Base-by-base conservation (phyloP, 2,797 vertebrate genomes). In the Acipenser oxyrinchus region DNA sequence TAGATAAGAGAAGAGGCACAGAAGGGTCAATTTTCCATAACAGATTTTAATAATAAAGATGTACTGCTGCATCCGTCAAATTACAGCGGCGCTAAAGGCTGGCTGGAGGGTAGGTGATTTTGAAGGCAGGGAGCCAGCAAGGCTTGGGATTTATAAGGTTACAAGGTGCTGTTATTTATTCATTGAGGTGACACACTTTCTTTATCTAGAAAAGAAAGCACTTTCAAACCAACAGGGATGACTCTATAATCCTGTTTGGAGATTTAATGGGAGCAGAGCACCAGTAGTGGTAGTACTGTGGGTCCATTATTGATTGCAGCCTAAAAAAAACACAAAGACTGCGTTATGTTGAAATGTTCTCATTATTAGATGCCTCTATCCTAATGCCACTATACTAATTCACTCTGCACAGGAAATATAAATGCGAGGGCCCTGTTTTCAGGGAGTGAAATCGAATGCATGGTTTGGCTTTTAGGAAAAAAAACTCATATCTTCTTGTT, bases 31-130 rank as follows among this genome's bases (percentile, higher is more conserved):
- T 49, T 52, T 64, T 15, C 50, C 51, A 6, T 51, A 18, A 10
- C 13, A 10, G 63, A 76, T 73, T 77, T 72, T 69, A 71, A 70
- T 85, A 83, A 86, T 84, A 77, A 84, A 88, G 55, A 7, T 13
- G 7, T n/a, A 11, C 13, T 58, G 55, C 11, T 58, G 11, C 12
- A 11, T 58, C 55, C 12, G 15, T 58, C 55, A 58, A 58, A 58
- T 11, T n/a, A 37, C 23, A 37, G 23, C 4, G 23, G 23, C 2
- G 23, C 23, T 37, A 37, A 37, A 37, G 55, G 6, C 12, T 58
- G 3, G 11, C 55, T n/a, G 12, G 11, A 58, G 13, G 55, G 55
- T 9, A n/a, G 4, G 6, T n/a, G 6, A 58, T 13, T 0, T 11
- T 12, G 55, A 6, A 58, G 55, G 6, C 55, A 58, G 55, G n/a